Base-by-base conservation (phyloP, 2,888 invertebrate genomes). In the Meiosimyza platycephala region DNA sequence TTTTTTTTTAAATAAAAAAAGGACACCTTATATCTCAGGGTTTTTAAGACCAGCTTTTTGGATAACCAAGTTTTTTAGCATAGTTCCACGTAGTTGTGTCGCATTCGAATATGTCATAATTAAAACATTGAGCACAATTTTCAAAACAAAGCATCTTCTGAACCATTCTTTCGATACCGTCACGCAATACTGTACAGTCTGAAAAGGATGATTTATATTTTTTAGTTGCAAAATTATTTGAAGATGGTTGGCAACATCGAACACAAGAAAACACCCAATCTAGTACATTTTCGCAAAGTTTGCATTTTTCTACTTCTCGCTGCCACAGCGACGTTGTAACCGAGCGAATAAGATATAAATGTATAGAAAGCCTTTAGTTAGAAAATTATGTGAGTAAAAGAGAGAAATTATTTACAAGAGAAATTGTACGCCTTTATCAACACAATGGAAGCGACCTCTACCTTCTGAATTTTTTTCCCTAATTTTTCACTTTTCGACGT, bases 401-500 rank as follows among this genome's bases (percentile, higher is more conserved):
- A 47, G 67, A 47, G 16, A 59, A 33, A 50, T 15, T 28, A 28
- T 28, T 28, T 28, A 28, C 47, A 15, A 22, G 47, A 47, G 40
- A 57, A 15, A 47, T 55, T 13, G 62, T 60, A 52, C 52, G 33
- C 40, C 48, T 40, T 28, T 28, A 28, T 28, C 28, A 28, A 28
- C 28, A 28, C 52, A 47, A 60, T 69, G 52, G 28, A 60, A 70
- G 52, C 70, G 62, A 62, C 64, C 69, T 69, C 60, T 52, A 62
- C 69, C 62, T 70, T 51, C 33, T 62, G 62, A 70, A 52, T 52
- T 70, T 70, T 55, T 9, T 40, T 40, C 9, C 9, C 2, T 40
- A 40, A 40, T 40, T 48, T 51, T 62, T 22, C 62, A 52, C 51
- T 48, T 60, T 48, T 33, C 60, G 47, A 59, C 28, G n/a, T 59